Percentiles rank a stretch among this genome's conserved stretches.
These are phyloP conservation scores for Aldrovandia affinis DNA, from an alignment of 2,797 vertebrate genomes.

Conservation along the genomic window DNA sequence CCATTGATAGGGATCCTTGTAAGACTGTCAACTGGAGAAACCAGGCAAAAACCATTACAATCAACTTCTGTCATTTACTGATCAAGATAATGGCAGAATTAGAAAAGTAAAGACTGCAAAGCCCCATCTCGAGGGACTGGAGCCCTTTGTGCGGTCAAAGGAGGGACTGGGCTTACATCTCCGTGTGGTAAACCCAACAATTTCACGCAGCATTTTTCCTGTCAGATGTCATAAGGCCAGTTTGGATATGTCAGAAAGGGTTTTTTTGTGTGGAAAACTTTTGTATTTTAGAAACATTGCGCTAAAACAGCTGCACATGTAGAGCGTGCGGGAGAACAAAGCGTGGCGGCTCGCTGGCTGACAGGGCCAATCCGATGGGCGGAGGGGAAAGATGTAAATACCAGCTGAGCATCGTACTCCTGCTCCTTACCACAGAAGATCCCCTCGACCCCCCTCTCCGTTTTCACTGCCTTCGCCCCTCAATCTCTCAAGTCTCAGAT, in stretches of 20 bases:
- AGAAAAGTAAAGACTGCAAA: conserved; percentile 43
- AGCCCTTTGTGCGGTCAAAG: not conserved
- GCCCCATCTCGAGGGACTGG: not conserved
- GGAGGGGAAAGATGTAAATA: conserved; percentile 23
- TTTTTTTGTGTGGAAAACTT: conserved; percentile 39
- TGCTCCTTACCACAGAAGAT: conserved; percentile 12
- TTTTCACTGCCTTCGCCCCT: conserved; percentile 23
- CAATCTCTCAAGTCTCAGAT: conserved; percentile 37
- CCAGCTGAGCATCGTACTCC: conserved; percentile 19
- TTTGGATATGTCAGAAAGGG: conserved; percentile 53
- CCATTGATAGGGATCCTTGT: not conserved
- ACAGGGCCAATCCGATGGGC: conserved; percentile 30
- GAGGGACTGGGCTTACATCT: conserved; percentile 19
- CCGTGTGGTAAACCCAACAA: conserved; percentile 43
- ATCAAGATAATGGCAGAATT: conserved; percentile 47
- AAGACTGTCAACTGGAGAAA: not conserved
- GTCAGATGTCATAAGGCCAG: conserved; percentile 67
- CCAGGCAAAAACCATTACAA: conserved; percentile 50
- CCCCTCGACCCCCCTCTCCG: not conserved
- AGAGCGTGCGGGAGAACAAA: conserved; percentile 38
- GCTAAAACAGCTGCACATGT: conserved; percentile 50
- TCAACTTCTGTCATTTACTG: conserved; percentile 39
- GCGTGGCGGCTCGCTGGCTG: conserved; percentile 14
- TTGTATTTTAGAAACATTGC: conserved; percentile 30
- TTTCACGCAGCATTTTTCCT: conserved; percentile 75